Base-by-base conservation (phyloP, 2,113 vertebrate genomes). In the Amblyornis subalaris region DNA sequence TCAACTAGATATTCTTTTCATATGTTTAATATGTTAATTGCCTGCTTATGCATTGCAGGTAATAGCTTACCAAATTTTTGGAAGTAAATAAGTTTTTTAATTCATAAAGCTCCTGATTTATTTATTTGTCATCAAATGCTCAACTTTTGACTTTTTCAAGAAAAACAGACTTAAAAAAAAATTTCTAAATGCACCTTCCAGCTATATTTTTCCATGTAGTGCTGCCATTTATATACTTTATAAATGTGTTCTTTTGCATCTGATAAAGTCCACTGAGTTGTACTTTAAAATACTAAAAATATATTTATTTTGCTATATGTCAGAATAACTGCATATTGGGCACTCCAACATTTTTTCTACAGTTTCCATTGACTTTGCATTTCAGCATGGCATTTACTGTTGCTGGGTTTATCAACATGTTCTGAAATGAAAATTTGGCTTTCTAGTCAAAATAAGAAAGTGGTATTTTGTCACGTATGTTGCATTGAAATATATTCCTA, bases 341-440 rank as follows among this genome's bases (percentile, higher is more conserved):
- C 80, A 25, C 57, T 87, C 36, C 44, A 78, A 35, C 16, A 88
- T 89, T 67, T 94, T 25, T 9, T 73, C 85, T 70, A 35, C n/a
- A 25, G 29, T 91, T 88, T 92, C 53, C 50, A 78, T 36, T 91
- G 86, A 67, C n/a, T 93, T 91, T 89, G 26, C 62, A 79, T 89
- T 94, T 88, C 31, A 51, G 20, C 9, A n/a, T 87, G 84, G 54
- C 58, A 66, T 89, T 82, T 89, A 75, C 45, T 79, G 45, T 65
- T 95, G 23, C 57, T 12, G 64, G 14, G 38, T 90, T 92, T 92
- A 70, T 92, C 84, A 82, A 54, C 26, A 71, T 85, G 65, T 54
- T 87, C 58, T 65, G 62, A 82, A 95, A 92, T 73, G 33, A 91
- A 95, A 88, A 35, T 81, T 48, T 86, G 61, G 53, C 45, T 87